phyloP scores from a whole-genome alignment of 1,140 invertebrate species.

The Trissolcus basalis region DNA sequence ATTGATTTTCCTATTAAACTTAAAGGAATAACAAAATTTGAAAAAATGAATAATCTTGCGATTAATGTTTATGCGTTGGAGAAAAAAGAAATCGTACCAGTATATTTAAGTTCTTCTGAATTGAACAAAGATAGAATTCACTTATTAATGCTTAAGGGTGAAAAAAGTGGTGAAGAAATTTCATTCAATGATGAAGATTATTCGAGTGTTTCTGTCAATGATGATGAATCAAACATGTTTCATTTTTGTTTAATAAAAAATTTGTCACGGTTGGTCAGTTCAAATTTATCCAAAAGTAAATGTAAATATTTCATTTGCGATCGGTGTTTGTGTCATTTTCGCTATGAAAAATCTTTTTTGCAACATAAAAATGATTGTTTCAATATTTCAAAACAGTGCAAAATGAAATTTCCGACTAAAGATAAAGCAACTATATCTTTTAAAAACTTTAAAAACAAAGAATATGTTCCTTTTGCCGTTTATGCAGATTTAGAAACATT shows the following conservation, averaged over 20 bases:
- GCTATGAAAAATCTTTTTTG: not conserved
- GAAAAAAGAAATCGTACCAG: conserved; percentile 56
- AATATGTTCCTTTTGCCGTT: conserved; percentile 60
- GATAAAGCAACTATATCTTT: conserved; percentile 48
- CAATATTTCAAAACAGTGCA: not conserved
- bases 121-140: too few species aligned
- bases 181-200: not conserved
- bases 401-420: not conserved
- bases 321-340: not conserved
- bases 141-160: too few species aligned
- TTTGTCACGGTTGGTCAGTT: not conserved
- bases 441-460: conserved; percentile 61
- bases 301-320: not conserved
- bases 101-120: conserved; percentile 58
- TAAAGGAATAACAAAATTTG: conserved; percentile 66
- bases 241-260: not conserved
- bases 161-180: not conserved
- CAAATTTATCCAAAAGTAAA: not conserved
- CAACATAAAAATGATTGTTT: not conserved
- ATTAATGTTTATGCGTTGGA: conserved; percentile 62
- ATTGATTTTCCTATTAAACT: conserved; percentile 69
- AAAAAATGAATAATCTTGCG: conserved; percentile 66
- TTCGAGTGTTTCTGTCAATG: too few species aligned
- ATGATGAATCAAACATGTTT: conserved; percentile 6
- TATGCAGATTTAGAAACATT: conserved; percentile 65